Percentiles rank a stretch among this genome's conserved stretches.
These are phyloP conservation scores for Cochlearius cochlearius DNA, from an alignment of 2,113 vertebrate genomes.

Conservation along the genomic window DNA sequence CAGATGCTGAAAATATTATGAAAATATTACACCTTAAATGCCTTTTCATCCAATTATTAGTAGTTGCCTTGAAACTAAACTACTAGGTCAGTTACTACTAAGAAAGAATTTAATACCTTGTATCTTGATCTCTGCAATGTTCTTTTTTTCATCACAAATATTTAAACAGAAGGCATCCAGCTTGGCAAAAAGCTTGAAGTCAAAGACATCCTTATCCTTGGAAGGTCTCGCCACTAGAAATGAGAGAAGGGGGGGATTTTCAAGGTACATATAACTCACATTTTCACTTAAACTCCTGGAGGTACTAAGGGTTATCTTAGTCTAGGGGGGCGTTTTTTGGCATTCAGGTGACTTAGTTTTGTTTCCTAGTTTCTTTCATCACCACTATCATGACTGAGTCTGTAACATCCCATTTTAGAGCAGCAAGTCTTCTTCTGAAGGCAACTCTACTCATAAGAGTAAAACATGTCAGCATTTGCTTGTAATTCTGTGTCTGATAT, in stretches of 20 bases:
- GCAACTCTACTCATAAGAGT: not conserved
- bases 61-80: not conserved
- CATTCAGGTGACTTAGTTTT: not conserved
- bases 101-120: conserved; percentile 78
- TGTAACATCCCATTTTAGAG: not conserved
- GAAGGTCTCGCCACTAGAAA: conserved; percentile 69
- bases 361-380: not conserved
- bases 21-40: not conserved
- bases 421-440: not conserved
- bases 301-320: not conserved
- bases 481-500: not conserved
- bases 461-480: not conserved
- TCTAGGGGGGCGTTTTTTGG: not conserved
- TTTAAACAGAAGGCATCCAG: conserved; percentile 87
- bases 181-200: conserved; percentile 87
- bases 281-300: not conserved
- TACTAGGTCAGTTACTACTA: not conserved
- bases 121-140: conserved; percentile 92
- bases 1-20: not conserved
- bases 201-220: conserved; percentile 79
- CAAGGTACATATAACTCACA: not conserved
- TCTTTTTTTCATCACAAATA: conserved; percentile 84
- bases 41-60: not conserved
- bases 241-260: not conserved
- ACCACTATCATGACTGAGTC: not conserved